A percentile compares a stretch with the other conserved stretches of the same genome.
Conservation (phyloP, 1,140 invertebrate genomes). For the Cyclina sinensis region DNA sequence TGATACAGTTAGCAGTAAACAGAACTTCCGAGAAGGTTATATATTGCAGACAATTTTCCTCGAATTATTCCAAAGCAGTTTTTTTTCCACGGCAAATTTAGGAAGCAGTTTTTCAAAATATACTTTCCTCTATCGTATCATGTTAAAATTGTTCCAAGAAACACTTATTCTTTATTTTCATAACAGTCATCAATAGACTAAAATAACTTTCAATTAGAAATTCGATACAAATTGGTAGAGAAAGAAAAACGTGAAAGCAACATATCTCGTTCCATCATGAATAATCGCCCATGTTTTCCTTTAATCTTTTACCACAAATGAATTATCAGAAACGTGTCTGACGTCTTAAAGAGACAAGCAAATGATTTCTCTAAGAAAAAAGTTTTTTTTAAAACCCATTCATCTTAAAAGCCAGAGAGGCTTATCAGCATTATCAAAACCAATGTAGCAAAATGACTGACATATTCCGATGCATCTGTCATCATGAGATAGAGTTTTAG, state of each 20-base stretch:
- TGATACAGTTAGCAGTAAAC: too few relatives aligned
- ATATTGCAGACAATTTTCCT: too few relatives aligned
- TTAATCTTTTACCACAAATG: neutral
- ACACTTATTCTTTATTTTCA: too few relatives aligned
- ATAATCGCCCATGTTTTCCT: neutral
- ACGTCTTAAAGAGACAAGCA: neutral
- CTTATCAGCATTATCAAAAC: slow-evolving; percentile 35
- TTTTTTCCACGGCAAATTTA: too few relatives aligned
- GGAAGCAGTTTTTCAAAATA: too few relatives aligned
- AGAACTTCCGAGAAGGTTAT: too few relatives aligned
- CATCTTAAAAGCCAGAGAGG: neutral
- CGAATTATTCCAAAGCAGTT: too few relatives aligned
- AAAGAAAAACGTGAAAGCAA: neutral
- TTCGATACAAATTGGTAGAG: neutral
- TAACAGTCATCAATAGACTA: too few relatives aligned
- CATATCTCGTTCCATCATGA: slow-evolving; percentile 6
- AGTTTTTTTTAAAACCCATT: neutral
- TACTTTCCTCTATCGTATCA: too few relatives aligned
- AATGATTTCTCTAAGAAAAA: neutral
- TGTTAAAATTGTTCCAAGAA: too few relatives aligned
- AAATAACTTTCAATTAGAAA: neutral
- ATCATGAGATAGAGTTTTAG: neutral
- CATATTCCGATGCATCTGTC: slow-evolving; percentile 12
- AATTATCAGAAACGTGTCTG: slow-evolving; percentile 4
- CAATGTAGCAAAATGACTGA: slow-evolving; percentile 2